These are phyloP conservation scores for Sebastes ruberrimus DNA, from an alignment of 2,797 vertebrate species.

Conservation along the genomic window DNA sequence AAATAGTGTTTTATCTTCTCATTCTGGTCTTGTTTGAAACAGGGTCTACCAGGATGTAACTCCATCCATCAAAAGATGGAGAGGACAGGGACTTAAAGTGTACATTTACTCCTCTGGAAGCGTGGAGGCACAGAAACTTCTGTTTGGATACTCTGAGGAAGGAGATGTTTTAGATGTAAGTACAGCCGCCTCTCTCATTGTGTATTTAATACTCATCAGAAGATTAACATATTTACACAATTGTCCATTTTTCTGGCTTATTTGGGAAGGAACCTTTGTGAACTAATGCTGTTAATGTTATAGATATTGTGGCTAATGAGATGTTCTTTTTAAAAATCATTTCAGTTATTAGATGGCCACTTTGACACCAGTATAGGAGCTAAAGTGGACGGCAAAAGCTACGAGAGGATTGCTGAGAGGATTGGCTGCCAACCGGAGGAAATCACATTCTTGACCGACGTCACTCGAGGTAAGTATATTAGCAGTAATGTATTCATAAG, in stretches of 20 bases:
- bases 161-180: conserved; percentile 92
- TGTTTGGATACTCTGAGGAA: conserved; percentile 93
- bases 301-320: background rate
- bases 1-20: background rate
- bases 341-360: conserved; percentile 93
- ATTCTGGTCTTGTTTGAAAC: conserved; percentile 16
- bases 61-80: conserved; percentile 92
- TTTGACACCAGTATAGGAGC: conserved; percentile 94
- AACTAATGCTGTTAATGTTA: background rate
- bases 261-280: background rate
- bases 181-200: background rate
- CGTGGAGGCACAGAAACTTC: conserved; percentile 94
- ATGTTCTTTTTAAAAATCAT: background rate
- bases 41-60: conserved; percentile 94
- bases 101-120: conserved; percentile 97
- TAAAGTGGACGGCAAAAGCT: conserved; percentile 95
- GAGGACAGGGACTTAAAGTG: conserved; percentile 88
- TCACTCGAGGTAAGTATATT: conserved; percentile 83
- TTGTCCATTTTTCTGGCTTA: background rate
- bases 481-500: background rate
- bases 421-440: conserved; percentile 92
- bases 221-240: background rate
- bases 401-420: conserved; percentile 88
- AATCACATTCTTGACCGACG: conserved; percentile 93
- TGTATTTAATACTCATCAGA: background rate